phyloP scores from a whole-genome alignment of 2,113 vertebrate genomes.

The Otis tarda region DNA sequence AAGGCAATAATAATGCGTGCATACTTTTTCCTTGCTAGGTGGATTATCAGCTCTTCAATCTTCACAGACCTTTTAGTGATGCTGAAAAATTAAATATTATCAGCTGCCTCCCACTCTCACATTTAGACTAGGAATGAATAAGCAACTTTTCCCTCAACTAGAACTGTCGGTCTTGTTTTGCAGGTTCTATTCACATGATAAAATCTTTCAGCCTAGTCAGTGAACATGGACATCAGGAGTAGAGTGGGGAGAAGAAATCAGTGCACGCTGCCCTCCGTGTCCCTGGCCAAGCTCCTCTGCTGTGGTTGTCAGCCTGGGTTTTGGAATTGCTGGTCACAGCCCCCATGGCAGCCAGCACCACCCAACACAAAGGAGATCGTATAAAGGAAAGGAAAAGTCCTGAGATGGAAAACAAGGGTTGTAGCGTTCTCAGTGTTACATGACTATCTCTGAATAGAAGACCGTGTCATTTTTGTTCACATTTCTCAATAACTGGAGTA shows the following conservation, averaged over 20 bases:
- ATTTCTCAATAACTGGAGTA: neutral
- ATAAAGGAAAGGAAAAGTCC: neutral
- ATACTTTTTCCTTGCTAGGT: neutral
- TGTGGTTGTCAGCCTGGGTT: neutral
- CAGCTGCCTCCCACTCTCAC: neutral
- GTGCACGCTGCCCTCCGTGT: accelerated
- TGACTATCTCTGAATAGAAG: neutral
- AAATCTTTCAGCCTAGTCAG: neutral
- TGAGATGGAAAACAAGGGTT: neutral
- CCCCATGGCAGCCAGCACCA: neutral
- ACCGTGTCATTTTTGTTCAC: neutral
- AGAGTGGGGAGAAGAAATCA: neutral
- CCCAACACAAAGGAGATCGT: neutral
- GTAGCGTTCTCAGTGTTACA: neutral
- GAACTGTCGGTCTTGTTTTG: neutral
- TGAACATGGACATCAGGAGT: neutral
- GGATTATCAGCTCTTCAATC: neutral
- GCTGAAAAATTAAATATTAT: neutral
- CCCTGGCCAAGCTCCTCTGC: neutral
- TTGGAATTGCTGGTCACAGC: neutral
- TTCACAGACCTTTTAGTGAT: neutral
- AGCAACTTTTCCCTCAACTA: neutral
- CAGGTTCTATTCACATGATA: neutral
- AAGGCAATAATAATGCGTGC: neutral
- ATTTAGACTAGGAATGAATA: neutral